Evolutionary conservation across 2,797 vertebrate genomes (phyloP).

Genomic region (Pseudochromis fuscus): DNA sequence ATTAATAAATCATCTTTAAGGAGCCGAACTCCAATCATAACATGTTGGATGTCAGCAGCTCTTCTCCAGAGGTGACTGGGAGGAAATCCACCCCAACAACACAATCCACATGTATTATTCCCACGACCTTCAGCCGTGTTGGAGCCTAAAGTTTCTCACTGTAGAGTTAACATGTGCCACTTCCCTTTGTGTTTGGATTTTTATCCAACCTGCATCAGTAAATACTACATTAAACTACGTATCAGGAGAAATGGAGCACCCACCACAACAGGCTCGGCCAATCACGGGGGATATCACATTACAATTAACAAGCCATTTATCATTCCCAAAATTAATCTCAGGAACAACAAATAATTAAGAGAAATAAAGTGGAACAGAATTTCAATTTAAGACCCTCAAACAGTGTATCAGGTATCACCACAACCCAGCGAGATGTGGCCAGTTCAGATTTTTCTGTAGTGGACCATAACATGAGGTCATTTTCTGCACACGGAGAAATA

Average conservation of each 20-base stretch:
- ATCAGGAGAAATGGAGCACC: conserved; percentile 32
- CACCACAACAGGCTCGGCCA: not conserved
- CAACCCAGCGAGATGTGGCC: conserved; percentile 28
- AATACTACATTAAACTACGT: conserved; percentile 17
- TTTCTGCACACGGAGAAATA: conserved; percentile 39
- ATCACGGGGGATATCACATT: conserved; percentile 25
- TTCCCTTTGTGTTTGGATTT: conserved; percentile 29
- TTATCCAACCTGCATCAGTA: conserved; percentile 24
- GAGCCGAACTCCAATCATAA: conserved; percentile 70
- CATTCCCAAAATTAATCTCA: conserved; percentile 56
- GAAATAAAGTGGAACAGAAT: conserved; percentile 46
- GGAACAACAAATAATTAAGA: conserved; percentile 45
- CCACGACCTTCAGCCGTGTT: conserved; percentile 31
- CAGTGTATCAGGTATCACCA: conserved; percentile 39
- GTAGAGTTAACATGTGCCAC: not conserved
- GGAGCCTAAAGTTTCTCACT: not conserved
- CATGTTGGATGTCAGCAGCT: conserved; percentile 70
- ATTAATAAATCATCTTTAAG: conserved; percentile 71
- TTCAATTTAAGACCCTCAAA: conserved; percentile 26
- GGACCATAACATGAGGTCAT: too few species aligned
- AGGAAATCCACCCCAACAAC: conserved; percentile 37
- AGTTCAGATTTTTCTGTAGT: conserved; percentile 49
- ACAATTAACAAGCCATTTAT: conserved; percentile 41
- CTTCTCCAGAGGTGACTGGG: conserved; percentile 44
- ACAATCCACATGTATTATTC: conserved; percentile 42